Evolutionary conservation across 2,888 invertebrate species (phyloP).

Genomic region (Lepidochrysops patricia): DNA sequence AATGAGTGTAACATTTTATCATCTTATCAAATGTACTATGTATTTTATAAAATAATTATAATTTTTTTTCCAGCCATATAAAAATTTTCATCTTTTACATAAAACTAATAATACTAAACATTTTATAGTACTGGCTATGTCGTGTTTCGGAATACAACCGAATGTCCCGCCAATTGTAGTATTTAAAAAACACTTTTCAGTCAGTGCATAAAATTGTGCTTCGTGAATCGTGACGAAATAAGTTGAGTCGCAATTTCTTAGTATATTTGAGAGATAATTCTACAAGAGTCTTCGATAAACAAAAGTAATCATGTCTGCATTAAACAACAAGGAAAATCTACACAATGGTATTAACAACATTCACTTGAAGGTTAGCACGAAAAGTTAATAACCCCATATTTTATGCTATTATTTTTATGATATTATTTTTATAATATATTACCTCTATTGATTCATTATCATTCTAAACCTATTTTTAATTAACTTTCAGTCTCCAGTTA

Average conservation of each 20-base stretch:
- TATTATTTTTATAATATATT: too few relatives aligned
- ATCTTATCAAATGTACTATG: too few relatives aligned
- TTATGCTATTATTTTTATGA: too few relatives aligned
- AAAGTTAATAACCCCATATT: neutral
- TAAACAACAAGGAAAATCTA: constrained; percentile 58
- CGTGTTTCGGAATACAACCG: constrained; percentile 19
- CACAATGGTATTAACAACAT: constrained; percentile 50
- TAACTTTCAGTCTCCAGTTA: constrained; percentile 55
- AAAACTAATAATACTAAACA: neutral
- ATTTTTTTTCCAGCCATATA: too few relatives aligned
- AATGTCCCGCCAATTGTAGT: constrained; percentile 21
- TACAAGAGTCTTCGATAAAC: neutral
- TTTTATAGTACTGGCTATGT: neutral
- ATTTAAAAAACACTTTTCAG: constrained; percentile 1
- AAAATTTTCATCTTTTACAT: neutral
- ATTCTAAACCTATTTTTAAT: too few relatives aligned
- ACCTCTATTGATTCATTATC: too few relatives aligned
- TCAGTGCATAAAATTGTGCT: neutral
- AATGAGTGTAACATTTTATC: too few relatives aligned
- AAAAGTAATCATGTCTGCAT: constrained; percentile 38
- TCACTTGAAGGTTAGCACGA: constrained; percentile 54
- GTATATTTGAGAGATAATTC: neutral
- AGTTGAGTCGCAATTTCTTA: neutral
- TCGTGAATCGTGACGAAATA: constrained; percentile 5
- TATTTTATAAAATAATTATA: too few relatives aligned